Conservation (phyloP, 2,888 invertebrate species). For the Eupeodes latifasciatus region DNA sequence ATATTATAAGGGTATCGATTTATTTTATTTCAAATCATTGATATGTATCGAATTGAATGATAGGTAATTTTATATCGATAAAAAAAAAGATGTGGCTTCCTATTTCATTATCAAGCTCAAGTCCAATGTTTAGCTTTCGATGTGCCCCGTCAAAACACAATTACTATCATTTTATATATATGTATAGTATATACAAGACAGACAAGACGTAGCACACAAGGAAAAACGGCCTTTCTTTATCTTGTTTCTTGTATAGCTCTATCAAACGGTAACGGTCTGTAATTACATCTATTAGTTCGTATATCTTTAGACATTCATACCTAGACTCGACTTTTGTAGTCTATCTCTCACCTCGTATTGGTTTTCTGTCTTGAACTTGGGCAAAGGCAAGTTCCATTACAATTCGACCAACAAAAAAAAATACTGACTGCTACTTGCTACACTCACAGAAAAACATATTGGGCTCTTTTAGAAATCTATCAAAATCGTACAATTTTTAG, state of each 20-base stretch:
- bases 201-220: too few species aligned
- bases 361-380: conserved; percentile 20
- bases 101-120: conserved; percentile 3
- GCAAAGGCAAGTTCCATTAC: conserved; percentile 19
- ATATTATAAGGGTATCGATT: conserved; percentile 6
- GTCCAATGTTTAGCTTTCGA: conserved; percentile 1
- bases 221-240: conserved; percentile 11
- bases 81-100: conserved; percentile 4
- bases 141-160: conserved; percentile 14
- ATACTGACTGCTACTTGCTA: background rate
- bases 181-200: background rate
- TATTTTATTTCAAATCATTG: conserved; percentile 11
- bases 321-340: background rate
- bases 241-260: background rate
- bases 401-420: background rate
- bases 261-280: conserved; percentile 9
- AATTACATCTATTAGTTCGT: conserved; percentile 16
- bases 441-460: background rate
- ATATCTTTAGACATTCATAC: background rate
- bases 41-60: conserved; percentile 10
- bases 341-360: conserved; percentile 16
- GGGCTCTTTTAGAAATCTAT: too few species aligned
- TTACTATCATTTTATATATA: background rate
- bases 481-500: too few species aligned
- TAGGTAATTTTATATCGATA: background rate